Base-by-base conservation (phyloP, 23 tunicate genomes). In the Ciona savignyi region DNA sequence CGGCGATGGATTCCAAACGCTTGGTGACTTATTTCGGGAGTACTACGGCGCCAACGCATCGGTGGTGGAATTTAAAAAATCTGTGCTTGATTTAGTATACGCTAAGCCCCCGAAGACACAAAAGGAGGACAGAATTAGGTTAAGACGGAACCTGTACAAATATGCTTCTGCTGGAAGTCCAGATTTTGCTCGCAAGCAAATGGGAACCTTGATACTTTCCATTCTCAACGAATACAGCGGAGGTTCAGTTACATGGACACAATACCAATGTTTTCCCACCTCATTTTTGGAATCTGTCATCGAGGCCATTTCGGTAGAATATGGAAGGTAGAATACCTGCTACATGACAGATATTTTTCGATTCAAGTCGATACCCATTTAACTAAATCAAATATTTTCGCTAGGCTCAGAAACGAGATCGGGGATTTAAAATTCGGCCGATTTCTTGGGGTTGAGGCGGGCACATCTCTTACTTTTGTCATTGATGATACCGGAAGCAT, bases 401-500 rank as follows among this genome's bases (percentile, higher is more conserved):
- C 6, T 42, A 89, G 96, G 32, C 35, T 89, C 3, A 76, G 87
- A 22, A 89, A 89, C 60, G 96, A 89, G 35, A 77, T 83, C 35
- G 96, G 96, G 33, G 96, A 89, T 23, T 25, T 15, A 4, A 26
- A 28, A 0, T 89, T 82, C 77, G 83, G 84, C 2, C 84, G 65
- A 28, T 83, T 82, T 60, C 66, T 89, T 29, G 87, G 60, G 22
- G 49, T 83, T 35, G 75, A 78, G 6, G 61, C 78, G 9, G 96
- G 96, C 27, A 61, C 87, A 4, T 82, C 96, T 23, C 77, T 89
- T 19, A 86, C 96, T 26, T 89, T 89, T 62, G 88, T 74, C 30
- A 89, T 89, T 29, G 96, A 89, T 67, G 88, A 83, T 60, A 89
- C 96, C 20, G 96, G 96, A 67, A 89, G 96, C 70, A 89, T 89